Base-by-base conservation (phyloP, 2,797 vertebrate genomes). In the Sitta carolinensis region DNA sequence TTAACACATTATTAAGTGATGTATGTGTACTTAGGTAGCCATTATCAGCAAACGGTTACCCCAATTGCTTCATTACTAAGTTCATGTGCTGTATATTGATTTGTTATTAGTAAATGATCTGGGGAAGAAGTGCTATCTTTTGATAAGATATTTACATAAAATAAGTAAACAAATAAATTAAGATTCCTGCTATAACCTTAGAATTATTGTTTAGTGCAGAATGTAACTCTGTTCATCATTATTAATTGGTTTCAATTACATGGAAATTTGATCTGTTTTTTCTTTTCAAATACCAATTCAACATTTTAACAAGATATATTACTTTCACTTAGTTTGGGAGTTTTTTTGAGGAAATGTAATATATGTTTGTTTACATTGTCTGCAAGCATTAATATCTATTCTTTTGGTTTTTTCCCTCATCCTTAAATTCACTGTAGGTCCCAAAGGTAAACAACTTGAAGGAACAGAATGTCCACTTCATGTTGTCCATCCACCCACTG, bases 361-460 rank as follows among this genome's bases (percentile, higher is more conserved):
- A 10, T 0, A 51, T n/a, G 8, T 63, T 87, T 84, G 7, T 85
- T 93, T 59, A 51, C 10, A 21, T 54, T 3, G 14, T 68, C 50
- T 85, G 22, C 52, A 86, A 82, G 20, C 20, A 61, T 81, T 96
- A 72, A 95, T 74, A 95, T 74, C 11, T 67, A 7, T 20, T 57
- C 4, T 85, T 85, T 30, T n/a, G 5, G 16, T 67, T 80, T 68
- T 51, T 58, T 15, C 11, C 25, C 38, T 75, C 59, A 34, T 63
- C 50, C 59, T 36, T 84, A 72, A 77, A 75, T 87, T 81, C 40
- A 32, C 43, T 95, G 7, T 94, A 99, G 99, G 99, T 98, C 99
- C 99, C 96, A 99, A 99, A 98, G 99, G 99, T 91, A 99, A 99
- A 96, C 99, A 99, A 92, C 98, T 99, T 96, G 99, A 99, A 97